These are phyloP conservation scores for Craseonycteris thonglongyai DNA, from an alignment of 2,113 vertebrate genomes.

Conservation along the genomic window DNA sequence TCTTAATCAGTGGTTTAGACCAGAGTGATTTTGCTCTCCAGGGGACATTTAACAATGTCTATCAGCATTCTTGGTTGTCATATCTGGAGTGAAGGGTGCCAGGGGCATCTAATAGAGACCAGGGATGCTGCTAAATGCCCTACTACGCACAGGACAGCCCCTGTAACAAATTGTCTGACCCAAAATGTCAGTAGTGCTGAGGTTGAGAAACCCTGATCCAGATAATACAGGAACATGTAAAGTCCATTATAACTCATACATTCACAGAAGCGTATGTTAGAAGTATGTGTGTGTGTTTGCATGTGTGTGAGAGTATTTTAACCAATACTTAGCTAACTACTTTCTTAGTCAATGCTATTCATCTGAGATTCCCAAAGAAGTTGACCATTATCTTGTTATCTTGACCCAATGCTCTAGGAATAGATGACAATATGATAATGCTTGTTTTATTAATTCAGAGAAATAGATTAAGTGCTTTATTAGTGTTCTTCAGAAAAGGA, in stretches of 20 bases:
- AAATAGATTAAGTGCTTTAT: not conserved
- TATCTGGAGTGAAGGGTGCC: not conserved
- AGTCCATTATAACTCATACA: no score
- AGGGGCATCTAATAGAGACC: not conserved
- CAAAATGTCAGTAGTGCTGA: not conserved
- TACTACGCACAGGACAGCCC: not conserved
- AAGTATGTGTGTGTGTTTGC: not conserved
- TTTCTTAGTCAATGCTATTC: not conserved
- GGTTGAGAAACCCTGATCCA: not conserved
- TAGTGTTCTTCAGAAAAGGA: not conserved
- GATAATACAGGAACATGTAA: not conserved
- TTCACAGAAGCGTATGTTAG: not conserved
- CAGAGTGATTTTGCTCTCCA: not conserved
- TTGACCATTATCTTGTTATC: not conserved
- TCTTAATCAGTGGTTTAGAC: not conserved
- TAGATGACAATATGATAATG: not conserved
- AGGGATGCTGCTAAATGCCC: not conserved
- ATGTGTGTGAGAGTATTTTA: not conserved
- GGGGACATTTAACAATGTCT: not conserved
- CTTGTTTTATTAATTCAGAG: not conserved
- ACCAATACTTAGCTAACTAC: not conserved
- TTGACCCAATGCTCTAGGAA: not conserved
- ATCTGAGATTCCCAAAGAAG: not conserved
- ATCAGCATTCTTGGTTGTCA: not conserved
- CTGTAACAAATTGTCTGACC: no score